Percentiles rank a stretch among this genome's conserved stretches.
Conservation (phyloP, 2,888 invertebrate species). For the Subacronicta megacephala region DNA sequence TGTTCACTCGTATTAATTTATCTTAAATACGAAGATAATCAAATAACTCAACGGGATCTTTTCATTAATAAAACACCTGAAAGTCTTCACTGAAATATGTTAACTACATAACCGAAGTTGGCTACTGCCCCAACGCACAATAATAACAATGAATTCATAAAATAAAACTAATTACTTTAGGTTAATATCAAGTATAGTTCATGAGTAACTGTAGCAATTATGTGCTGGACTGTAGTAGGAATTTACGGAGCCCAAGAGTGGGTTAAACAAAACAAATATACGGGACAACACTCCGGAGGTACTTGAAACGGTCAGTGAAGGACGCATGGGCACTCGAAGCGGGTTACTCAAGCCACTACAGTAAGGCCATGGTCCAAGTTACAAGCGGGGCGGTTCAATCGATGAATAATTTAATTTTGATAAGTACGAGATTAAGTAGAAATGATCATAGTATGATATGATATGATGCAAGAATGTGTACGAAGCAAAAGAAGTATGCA, state of each 20-base stretch:
- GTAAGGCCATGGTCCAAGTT: constrained; percentile 53
- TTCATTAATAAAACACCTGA: constrained; percentile 46
- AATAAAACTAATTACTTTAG: constrained; percentile 52
- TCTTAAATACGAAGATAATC: constrained; percentile 16
- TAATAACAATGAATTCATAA: constrained; percentile 44
- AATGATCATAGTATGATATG: no score
- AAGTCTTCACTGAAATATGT: constrained; percentile 36
- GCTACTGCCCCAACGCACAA: constrained; percentile 35
- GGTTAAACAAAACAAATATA: constrained; percentile 73
- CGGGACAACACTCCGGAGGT: constrained; percentile 68
- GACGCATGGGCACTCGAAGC: constrained; percentile 84
- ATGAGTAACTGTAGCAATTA: constrained; percentile 44
- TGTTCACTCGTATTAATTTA: constrained; percentile 4
- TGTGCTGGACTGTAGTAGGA: constrained; percentile 26
- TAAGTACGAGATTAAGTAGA: no score
- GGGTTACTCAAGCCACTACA: constrained; percentile 74
- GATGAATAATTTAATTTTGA: no score
- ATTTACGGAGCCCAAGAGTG: constrained; percentile 47
- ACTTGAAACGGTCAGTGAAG: constrained; percentile 77
- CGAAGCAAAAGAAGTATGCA: no score
- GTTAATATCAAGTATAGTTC: constrained; percentile 37
- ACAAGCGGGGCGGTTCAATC: constrained; percentile 17
- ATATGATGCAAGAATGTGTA: no score
- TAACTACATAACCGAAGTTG: constrained; percentile 41
- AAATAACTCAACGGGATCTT: constrained; percentile 40